Base-by-base conservation (phyloP, 2,113 vertebrate genomes). In the Saimiri boliviensis region DNA sequence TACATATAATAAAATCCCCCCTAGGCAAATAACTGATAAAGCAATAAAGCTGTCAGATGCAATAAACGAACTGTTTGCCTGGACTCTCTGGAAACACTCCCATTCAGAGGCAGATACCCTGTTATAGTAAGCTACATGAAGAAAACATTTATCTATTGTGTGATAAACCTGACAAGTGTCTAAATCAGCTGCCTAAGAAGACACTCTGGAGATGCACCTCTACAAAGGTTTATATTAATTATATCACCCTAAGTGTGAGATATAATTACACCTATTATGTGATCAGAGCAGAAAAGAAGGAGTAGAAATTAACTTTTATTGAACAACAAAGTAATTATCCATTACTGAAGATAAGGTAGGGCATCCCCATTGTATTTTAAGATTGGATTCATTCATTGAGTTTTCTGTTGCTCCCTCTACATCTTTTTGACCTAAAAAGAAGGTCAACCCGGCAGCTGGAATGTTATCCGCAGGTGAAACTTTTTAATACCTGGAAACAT, bases 1-100 rank as follows among this genome's bases (percentile, higher is more conserved):
- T 98, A 98, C 98, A 98, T 98, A 98, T 97, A 98, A 98, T 98
- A 98, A 98, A 98, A 97, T 97, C 97, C 83, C 98, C 97, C 91
- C 98, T 98, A 96, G 98, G 98, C 92, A 98, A 98, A 98, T 98
- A 98, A 98, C 96, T 98, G 98, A 97, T 98, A 98, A 98, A 98
- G 92, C 98, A 98, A 98, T 98, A 99, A 98, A 98, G 76, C 98
- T 98, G 98, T 98, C 98, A 98, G 71, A 66, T 89, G 60, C 98
- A 89, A 97, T 97, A 97, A 98, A 98, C 10, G 86, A 95, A 97
- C 97, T 80, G 35, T 97, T 98, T 96, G 97, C 97, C 97, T 92
- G 96, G 97, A 90, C 97, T 98, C 56, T 98, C 97, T 98, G 96
- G 97, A 97, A 98, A 88, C 79, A 97, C 89, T 98, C 63, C 97